Evolutionary conservation across 2,797 vertebrate species (phyloP), one percentile per base, ranked within the genome.

Genomic region (Alauda arvensis): DNA sequence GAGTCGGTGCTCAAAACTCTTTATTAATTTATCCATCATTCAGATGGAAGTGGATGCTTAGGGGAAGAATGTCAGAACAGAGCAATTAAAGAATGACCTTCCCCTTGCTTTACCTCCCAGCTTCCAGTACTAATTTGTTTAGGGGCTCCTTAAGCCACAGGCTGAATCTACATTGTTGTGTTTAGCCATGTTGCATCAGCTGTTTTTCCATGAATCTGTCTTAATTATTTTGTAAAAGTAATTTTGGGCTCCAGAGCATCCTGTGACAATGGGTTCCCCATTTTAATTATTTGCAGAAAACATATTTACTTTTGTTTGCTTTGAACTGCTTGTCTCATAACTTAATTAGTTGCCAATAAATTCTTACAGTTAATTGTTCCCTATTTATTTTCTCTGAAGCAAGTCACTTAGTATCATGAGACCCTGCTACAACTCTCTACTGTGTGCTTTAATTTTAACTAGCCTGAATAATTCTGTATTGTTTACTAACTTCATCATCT

Each of bases 251-350:
- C 68, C 46, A 70, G 39, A 91, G 40, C 66, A 90, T 83, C 77
- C 63, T 67, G 70, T 78, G 56, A 67, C 83, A 93, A 67, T 53
- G 53, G 79, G 51, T 51, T 86, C 68, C 29, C 42, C 16, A 19
- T 76, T 90, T 75, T 66, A 80, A 87, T 88, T 87, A 80, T 72
- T 80, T 91, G 52, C 63, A 88, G 79, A 68, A 92, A 56, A 67
- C 20, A 10, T 72, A 62, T 52, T 93, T 88, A 55, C 39, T 90
- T 90, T 80, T 66, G 40, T 88, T 90, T 83, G 28, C n/a, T 69
- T 87, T 85, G 69, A 91, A 75, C 26, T 4, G 4, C 55, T 88
- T 71, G 59, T 62, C 23, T 46, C 42, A 40, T 68, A 66, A 87
- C 61, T 91, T 80, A 48, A 60, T 88, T 90, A 85, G 66, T 17